Conservation (phyloP, 2,797 vertebrate species). For the Leptatherina wallacei region DNA sequence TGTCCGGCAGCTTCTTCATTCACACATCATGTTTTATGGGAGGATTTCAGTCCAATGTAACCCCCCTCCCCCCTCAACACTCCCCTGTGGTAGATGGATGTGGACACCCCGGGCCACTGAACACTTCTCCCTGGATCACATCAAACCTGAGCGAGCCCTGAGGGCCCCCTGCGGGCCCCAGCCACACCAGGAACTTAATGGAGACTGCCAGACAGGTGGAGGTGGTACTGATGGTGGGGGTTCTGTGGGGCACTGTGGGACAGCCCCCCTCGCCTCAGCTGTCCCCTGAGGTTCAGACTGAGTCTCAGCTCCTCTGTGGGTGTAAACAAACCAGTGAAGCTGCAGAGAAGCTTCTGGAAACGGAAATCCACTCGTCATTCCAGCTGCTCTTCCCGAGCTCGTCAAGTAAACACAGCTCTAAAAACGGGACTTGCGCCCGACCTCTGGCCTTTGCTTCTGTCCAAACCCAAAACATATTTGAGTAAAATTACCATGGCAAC, state of each 20-base stretch:
- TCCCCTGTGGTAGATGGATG: slow-evolving; percentile 7
- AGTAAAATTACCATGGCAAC: neutral
- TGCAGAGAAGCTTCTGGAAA: neutral
- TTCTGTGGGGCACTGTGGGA: neutral
- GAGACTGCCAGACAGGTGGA: slow-evolving; percentile 29
- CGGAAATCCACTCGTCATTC: neutral
- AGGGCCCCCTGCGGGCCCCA: slow-evolving; percentile 43
- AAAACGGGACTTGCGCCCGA: slow-evolving; percentile 45
- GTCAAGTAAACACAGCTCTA: slow-evolving; percentile 54
- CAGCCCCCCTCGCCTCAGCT: neutral
- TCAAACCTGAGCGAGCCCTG: slow-evolving; percentile 61
- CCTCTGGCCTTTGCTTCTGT: slow-evolving; percentile 14
- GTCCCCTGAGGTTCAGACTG: slow-evolving; percentile 6
- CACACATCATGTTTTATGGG: neutral
- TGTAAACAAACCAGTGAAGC: neutral
- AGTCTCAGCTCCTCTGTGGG: neutral
- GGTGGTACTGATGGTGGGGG: neutral
- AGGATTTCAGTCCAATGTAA: neutral
- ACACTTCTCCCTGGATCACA: slow-evolving; percentile 63
- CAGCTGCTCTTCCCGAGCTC: neutral
- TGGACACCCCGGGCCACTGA: slow-evolving; percentile 39
- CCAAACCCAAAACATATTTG: slow-evolving; percentile 1
- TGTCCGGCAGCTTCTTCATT: neutral
- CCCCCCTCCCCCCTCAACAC: neutral
- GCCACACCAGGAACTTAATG: slow-evolving; percentile 41